phyloP scores from a whole-genome alignment of 2,797 vertebrate species.

The Pseudochirops cupreus region DNA sequence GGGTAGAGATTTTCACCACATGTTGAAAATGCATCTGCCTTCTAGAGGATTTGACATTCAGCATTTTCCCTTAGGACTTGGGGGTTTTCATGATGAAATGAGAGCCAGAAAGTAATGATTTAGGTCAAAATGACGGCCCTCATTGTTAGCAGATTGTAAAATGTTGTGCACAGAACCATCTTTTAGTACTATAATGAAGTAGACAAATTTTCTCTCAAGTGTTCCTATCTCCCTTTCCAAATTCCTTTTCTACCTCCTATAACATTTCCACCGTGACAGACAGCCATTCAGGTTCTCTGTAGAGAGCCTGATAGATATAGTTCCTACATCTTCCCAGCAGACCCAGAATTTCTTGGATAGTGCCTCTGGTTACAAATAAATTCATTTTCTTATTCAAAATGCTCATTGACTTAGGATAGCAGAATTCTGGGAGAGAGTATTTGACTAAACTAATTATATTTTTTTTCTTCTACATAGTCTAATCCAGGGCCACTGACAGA shows the following conservation, averaged over 20 bases:
- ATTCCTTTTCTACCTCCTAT: neutral
- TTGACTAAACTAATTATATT: neutral
- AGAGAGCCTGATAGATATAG: neutral
- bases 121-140: neutral
- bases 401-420: neutral
- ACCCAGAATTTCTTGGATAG: neutral
- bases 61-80: neutral
- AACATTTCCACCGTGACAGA: neutral
- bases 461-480: neutral
- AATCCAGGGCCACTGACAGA: neutral
- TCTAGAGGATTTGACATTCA: neutral
- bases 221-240: neutral
- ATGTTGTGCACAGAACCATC: neutral
- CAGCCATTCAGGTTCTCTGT: neutral
- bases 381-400: neutral
- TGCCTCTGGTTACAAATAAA: neutral
- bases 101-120: conserved; percentile 47
- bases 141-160: neutral
- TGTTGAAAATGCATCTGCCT: neutral
- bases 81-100: neutral
- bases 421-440: neutral
- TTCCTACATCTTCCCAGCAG: neutral
- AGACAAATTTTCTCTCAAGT: neutral
- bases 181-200: neutral
- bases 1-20: neutral